Percentiles rank a stretch among this genome's conserved stretches.
phyloP scores from a whole-genome alignment of 2,797 vertebrate genomes.

The Lepilemur septentrionalis region DNA sequence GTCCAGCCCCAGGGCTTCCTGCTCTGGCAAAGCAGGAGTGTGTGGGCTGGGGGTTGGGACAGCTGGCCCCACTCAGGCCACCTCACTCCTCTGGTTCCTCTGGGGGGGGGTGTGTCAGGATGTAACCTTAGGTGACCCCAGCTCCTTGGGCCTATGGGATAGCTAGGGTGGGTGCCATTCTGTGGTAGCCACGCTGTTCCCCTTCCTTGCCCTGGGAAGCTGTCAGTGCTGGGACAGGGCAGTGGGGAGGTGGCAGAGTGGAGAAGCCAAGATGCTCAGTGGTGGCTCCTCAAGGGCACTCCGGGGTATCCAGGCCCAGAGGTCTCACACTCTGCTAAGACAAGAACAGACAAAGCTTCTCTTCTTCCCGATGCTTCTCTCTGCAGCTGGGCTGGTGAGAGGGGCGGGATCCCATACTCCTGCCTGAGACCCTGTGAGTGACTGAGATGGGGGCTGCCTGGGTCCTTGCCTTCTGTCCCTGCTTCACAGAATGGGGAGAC shows the following conservation, averaged over 20 bases:
- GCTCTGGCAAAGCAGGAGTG: not conserved
- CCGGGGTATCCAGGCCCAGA: not conserved
- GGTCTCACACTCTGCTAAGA: not conserved
- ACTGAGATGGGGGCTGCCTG: not conserved
- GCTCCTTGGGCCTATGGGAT: not conserved
- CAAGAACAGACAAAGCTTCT: not conserved
- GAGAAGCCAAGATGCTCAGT: not conserved
- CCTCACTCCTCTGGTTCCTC: not conserved
- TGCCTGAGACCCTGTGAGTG: not conserved
- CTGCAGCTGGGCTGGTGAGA: not conserved
- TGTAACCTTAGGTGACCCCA: not conserved
- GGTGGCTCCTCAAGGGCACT: not conserved
- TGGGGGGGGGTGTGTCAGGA: not conserved
- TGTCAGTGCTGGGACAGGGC: not conserved
- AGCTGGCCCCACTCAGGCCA: not conserved
- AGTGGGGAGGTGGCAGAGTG: not conserved
- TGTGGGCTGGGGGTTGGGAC: not conserved
- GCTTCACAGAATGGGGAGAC: not conserved
- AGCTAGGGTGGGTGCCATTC: not conserved
- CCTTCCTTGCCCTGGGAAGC: not conserved
- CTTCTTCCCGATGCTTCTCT: not conserved
- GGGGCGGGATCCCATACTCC: not conserved
- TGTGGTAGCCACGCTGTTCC: not conserved
- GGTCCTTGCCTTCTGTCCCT: too few species aligned
- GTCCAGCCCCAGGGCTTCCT: not conserved